These are phyloP conservation scores for Psophia crepitans DNA, from an alignment of 2,113 vertebrate species.

Conservation along the genomic window DNA sequence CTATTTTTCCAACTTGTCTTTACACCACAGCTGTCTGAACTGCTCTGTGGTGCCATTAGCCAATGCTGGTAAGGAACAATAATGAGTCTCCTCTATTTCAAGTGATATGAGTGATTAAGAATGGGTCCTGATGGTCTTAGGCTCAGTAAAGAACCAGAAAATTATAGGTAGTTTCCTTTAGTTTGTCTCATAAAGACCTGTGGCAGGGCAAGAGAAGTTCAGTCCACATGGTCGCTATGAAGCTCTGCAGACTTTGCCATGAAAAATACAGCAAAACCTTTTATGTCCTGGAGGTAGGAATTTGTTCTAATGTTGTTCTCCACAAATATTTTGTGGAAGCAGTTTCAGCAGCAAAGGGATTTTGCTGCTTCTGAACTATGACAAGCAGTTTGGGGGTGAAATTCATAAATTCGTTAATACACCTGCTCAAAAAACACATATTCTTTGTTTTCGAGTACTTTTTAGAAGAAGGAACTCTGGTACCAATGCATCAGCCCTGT, in stretches of 20 bases:
- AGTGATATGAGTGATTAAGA: background rate
- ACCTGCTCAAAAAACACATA: rapidly evolving
- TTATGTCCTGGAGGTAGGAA: background rate
- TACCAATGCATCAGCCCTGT: background rate
- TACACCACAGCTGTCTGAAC: background rate
- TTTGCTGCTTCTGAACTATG: background rate
- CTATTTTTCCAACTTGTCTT: background rate
- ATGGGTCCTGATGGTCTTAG: background rate
- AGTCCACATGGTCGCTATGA: background rate
- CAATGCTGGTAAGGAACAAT: background rate
- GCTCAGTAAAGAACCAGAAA: background rate
- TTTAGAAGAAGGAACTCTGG: background rate
- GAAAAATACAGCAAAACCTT: background rate
- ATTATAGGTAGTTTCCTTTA: background rate
- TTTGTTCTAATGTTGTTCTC: background rate
- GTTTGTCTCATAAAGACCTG: background rate
- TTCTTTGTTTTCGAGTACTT: background rate
- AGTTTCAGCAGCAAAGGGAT: background rate
- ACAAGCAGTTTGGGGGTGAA: background rate
- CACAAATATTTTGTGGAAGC: background rate
- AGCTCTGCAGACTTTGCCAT: background rate
- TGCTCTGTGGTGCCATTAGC: background rate
- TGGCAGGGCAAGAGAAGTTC: background rate
- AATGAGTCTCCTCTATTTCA: background rate
- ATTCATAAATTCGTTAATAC: background rate